Evolutionary conservation across 1,140 invertebrate genomes (phyloP).

Genomic region (Drosophila nasuta): DNA sequence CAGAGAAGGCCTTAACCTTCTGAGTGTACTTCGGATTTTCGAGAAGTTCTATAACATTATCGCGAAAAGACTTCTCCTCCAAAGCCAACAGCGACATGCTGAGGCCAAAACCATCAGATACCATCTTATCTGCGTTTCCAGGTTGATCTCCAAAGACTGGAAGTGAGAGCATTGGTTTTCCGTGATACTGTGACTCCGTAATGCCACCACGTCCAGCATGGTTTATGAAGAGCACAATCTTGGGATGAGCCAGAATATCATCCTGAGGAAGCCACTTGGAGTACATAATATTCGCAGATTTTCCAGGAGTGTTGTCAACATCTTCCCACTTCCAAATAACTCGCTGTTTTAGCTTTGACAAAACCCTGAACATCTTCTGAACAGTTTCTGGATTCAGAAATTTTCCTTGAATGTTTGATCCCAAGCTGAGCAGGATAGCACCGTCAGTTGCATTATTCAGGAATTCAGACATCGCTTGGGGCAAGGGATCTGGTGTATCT

Average conservation of each 20-base stretch:
- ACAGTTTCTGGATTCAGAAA: slow-evolving; percentile 83
- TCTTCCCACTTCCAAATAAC: slow-evolving; percentile 86
- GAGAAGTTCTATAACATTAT: slow-evolving; percentile 45
- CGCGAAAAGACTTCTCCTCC: slow-evolving; percentile 84
- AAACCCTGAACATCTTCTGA: slow-evolving; percentile 84
- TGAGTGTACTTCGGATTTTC: slow-evolving; percentile 44
- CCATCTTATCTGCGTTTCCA: slow-evolving; percentile 50
- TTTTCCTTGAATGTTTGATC: slow-evolving; percentile 85
- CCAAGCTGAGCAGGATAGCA: slow-evolving; percentile 87
- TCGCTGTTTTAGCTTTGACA: slow-evolving; percentile 83
- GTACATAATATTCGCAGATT: slow-evolving; percentile 86
- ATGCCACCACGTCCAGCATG: slow-evolving; percentile 88
- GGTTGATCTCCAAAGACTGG: slow-evolving; percentile 85
- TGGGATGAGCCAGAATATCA: slow-evolving; percentile 86
- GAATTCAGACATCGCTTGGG: slow-evolving; percentile 51
- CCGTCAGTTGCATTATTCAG: slow-evolving; percentile 53
- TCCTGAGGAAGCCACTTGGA: slow-evolving; percentile 87
- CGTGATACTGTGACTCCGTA: slow-evolving; percentile 85
- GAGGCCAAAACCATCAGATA: slow-evolving; percentile 56
- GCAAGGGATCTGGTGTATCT: slow-evolving; percentile 64
- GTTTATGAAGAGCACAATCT: slow-evolving; percentile 89
- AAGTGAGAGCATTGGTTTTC: slow-evolving; percentile 86
- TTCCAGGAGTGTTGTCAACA: slow-evolving; percentile 67
- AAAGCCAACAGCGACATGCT: slow-evolving; percentile 81
- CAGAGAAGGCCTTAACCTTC: slow-evolving; percentile 47